Evolutionary conservation across 2,888 invertebrate species (phyloP), one percentile per base, ranked within the genome.

Genomic region (Plemyria rubiginata): DNA sequence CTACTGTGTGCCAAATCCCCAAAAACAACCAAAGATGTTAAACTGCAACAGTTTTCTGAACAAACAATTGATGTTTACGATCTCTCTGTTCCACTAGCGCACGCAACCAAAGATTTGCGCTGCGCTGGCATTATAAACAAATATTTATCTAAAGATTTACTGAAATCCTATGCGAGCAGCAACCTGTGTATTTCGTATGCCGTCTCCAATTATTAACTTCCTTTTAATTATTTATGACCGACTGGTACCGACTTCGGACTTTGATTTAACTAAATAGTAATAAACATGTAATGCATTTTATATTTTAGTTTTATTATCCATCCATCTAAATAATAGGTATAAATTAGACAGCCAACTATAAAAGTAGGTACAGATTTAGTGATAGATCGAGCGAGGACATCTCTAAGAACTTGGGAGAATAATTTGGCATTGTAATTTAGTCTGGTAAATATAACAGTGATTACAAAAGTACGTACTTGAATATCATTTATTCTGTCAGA

Each of bases 81-180:
- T 4, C 68, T 86, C 7, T 41, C 45, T 2, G 74, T 73, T 1
- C 74, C 79, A 0, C 65, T 83, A 6, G 65, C 73, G 0, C 58
- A 67, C 7, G 66, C 74, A 0, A 36, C 75, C 0, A 51, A 67
- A 8, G 82, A 86, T 40, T 55, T 80, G 4, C 71, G 72, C 6
- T 80, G 79, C 41, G 54, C 81, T 0, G 72, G 77, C 0, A 71
- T 82, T n/a, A 66, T 86, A 8, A 85, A 85, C 59, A 56, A 63
- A 29, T 74, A 81, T 58, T 69, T 86, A 2, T 71, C 74, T n/a
- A 38, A 70, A 0, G 73, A 75, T 2, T 65, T 80, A 2, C 50
- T 75, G 0, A 64, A 75, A n/a, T 62, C 56, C 0, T 84, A 74
- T 29, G 65, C 74, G 3, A 63, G 68, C 0, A 75, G 59, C 38